Conservation (phyloP, 2,888 invertebrate species). For the Tinea trinotella region DNA sequence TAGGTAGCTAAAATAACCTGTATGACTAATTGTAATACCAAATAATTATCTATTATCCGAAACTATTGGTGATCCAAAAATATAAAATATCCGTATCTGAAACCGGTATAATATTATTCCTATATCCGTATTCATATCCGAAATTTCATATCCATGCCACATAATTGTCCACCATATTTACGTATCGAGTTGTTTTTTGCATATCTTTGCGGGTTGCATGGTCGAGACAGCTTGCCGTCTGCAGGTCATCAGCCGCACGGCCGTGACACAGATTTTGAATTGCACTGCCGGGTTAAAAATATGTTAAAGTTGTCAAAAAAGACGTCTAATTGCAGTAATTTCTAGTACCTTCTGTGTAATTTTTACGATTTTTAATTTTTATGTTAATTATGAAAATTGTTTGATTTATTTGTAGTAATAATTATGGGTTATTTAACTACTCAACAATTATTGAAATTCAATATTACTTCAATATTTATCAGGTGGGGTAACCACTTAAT, state of each 20-base stretch:
- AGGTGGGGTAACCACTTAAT: too few relatives aligned
- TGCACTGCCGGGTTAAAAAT: slow-evolving; percentile 21
- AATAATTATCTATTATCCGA: too few relatives aligned
- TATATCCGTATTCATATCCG: too few relatives aligned
- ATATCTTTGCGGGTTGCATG: not conserved
- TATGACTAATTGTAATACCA: too few relatives aligned
- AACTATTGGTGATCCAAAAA: too few relatives aligned
- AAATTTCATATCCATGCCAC: too few relatives aligned
- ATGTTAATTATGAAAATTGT: not conserved
- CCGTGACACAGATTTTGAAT: slow-evolving; percentile 34
- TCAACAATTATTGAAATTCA: too few relatives aligned
- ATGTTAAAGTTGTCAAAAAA: not conserved
- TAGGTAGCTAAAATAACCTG: too few relatives aligned
- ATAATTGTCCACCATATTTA: not conserved
- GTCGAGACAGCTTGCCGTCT: slow-evolving; percentile 25
- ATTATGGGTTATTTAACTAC: too few relatives aligned
- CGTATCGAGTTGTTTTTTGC: not conserved
- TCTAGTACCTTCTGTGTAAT: not conserved
- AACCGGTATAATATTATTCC: too few relatives aligned
- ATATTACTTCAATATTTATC: too few relatives aligned
- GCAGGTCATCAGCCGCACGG: slow-evolving; percentile 36
- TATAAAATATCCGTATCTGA: too few relatives aligned
- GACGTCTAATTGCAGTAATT: not conserved
- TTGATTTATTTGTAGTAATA: not conserved
- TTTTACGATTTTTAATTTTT: not conserved